A percentile compares a stretch with the other conserved stretches of the same genome.
phyloP scores from a whole-genome alignment of 2,888 invertebrate species.

The Apodemia zela region DNA sequence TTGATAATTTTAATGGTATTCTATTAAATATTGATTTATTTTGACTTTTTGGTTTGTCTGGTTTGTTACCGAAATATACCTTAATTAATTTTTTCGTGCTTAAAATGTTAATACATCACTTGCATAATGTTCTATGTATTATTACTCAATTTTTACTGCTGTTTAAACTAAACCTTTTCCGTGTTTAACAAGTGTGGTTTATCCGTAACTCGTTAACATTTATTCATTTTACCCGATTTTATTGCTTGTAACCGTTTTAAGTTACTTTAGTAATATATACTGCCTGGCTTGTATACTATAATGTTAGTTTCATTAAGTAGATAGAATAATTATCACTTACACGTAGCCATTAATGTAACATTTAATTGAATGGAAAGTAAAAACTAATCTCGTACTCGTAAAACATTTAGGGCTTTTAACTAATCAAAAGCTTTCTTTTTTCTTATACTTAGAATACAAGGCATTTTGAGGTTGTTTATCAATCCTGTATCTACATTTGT shows the following conservation, averaged over 20 bases:
- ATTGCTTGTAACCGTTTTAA: conserved; percentile 53
- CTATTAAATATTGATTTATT: too few relatives aligned
- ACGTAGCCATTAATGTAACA: not conserved
- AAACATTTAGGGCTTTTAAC: too few relatives aligned
- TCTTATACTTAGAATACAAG: too few relatives aligned
- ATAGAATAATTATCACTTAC: conserved; percentile 5
- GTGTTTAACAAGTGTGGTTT: conserved; percentile 41
- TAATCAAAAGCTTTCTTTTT: too few relatives aligned
- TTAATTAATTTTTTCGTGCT: not conserved
- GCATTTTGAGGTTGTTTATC: too few relatives aligned
- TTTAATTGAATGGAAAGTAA: not conserved
- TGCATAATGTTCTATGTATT: not conserved
- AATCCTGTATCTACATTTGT: too few relatives aligned
- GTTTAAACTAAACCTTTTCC: conserved; percentile 37
- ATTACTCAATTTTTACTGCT: conserved; percentile 36
- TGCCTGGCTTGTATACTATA: too few relatives aligned
- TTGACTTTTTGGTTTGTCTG: too few relatives aligned
- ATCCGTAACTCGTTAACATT: conserved; percentile 43
- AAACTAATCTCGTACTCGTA: not conserved
- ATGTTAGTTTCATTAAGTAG: conserved; percentile 30
- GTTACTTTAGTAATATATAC: too few relatives aligned
- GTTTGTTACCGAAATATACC: too few relatives aligned
- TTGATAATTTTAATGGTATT: too few relatives aligned
- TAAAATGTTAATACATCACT: not conserved
- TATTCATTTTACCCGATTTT: conserved; percentile 54